Evolutionary conservation across 2,888 invertebrate species (phyloP), one percentile per base, ranked within the genome.

Genomic region (Sphaerophoria taeniata): DNA sequence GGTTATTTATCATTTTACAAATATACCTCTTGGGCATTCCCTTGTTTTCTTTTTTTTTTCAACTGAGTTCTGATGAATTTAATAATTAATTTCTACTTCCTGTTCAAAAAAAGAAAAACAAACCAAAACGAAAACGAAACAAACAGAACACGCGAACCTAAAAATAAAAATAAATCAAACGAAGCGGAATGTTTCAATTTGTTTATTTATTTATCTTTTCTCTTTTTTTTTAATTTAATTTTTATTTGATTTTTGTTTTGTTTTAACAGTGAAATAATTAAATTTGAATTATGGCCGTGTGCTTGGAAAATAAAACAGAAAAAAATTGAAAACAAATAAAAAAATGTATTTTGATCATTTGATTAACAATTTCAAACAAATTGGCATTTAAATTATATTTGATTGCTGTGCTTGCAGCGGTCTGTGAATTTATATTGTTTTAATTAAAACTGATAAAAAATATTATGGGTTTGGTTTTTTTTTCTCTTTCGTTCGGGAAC

Each of bases 331-430:
- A 69, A 14, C 14, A 51, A 75, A 79, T 75, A 79, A 73, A 55
- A 67, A 70, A 60, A 80, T 49, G 69, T 60, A 79, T 79, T 84
- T 84, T 76, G 61, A 84, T 76, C 75, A 80, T 80, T 84, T 80
- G 71, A 84, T 84, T 84, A 84, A 79, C 84, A 79, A 84, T 84
- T 84, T 79, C 75, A 79, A 79, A 72, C 55, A 80, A 80, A 84
- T 80, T 84, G 84, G 39, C 72, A 72, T 76, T 80, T 72, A 75
- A 71, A 76, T 76, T 80, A 75, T 47, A 76, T 82, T 72, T 76
- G 76, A 76, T 81, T 71, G 81, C 61, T 24, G 1, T 14, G 67
- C 80, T 16, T 47, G 60, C 49, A 11, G 61, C 39, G 77, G 61
- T 74, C 34, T 56, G 33, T 36, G 63, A 75, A 74, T 65, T 49